phyloP scores from a whole-genome alignment of 2,888 invertebrate species.

The Oscheius onirici region DNA sequence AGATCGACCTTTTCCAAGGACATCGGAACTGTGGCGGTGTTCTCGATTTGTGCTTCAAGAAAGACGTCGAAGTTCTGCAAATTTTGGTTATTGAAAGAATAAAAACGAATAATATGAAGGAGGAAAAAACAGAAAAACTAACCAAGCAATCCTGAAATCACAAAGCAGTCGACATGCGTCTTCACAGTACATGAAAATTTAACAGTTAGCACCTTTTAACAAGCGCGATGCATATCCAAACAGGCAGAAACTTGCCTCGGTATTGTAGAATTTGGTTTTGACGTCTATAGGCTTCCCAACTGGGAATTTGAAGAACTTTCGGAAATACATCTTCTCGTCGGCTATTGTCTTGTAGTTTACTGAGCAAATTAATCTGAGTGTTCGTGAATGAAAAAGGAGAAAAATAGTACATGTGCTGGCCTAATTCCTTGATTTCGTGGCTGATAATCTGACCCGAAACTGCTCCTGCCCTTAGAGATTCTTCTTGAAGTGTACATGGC shows the following conservation, averaged over 20 bases:
- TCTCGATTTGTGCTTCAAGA: slow-evolving; percentile 85
- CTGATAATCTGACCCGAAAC: slow-evolving; percentile 94
- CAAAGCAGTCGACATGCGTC: slow-evolving; percentile 16
- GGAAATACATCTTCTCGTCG: slow-evolving; percentile 83
- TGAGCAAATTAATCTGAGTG: slow-evolving; percentile 89
- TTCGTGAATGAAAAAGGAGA: no score
- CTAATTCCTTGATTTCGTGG: slow-evolving; percentile 99
- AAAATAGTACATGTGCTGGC: slow-evolving; percentile 89
- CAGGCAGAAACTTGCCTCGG: slow-evolving; percentile 77
- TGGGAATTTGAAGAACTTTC: slow-evolving; percentile 95
- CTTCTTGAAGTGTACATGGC: slow-evolving; percentile 74
- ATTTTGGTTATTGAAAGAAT: not conserved
- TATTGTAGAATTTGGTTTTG: slow-evolving; percentile 95
- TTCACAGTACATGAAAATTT: slow-evolving; percentile 25
- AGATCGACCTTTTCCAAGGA: slow-evolving; percentile 91
- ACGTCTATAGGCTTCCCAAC: slow-evolving; percentile 97
- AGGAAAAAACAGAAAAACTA: slow-evolving; percentile 12
- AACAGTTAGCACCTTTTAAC: not conserved
- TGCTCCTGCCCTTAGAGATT: slow-evolving; percentile 80
- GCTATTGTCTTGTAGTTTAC: slow-evolving; percentile 86
- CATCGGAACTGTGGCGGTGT: slow-evolving; percentile 90
- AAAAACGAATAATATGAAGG: not conserved
- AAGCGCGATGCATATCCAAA: not conserved
- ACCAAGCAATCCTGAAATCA: slow-evolving; percentile 56
- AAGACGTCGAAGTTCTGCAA: slow-evolving; percentile 80